Percentiles rank a stretch among this genome's conserved stretches.
Evolutionary conservation across 2,113 vertebrate species (phyloP).

Genomic region (Tretioscincus oriximinensis): DNA sequence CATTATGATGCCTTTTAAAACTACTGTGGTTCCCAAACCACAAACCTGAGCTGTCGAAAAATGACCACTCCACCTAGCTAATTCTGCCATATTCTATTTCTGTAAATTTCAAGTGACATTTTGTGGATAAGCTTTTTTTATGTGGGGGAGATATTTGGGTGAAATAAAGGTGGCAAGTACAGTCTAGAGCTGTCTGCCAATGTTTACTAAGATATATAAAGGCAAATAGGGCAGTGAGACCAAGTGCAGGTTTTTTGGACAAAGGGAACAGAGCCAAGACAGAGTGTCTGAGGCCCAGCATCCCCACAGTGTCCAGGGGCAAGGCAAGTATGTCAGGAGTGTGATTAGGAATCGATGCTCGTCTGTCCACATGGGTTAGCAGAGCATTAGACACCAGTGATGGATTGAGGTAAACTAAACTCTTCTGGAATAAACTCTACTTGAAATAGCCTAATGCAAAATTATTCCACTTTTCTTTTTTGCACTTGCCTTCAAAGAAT

Average conservation of each 20-base stretch:
- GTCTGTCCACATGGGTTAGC: no score
- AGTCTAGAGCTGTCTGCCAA: slow-evolving; percentile 6
- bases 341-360: no score
- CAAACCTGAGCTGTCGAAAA: slow-evolving; percentile 34
- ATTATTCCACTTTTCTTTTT: no score
- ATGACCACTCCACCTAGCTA: neutral
- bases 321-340: no score
- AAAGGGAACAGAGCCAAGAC: neutral
- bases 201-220: slow-evolving; percentile 35
- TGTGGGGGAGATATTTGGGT: neutral
- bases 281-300: neutral
- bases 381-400: no score
- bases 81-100: slow-evolving; percentile 36
- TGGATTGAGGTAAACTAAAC: no score
- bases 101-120: slow-evolving; percentile 52
- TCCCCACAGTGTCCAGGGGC: no score
- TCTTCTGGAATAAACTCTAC: no score
- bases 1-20: slow-evolving; percentile 57
- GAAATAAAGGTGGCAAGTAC: slow-evolving; percentile 45
- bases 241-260: neutral
- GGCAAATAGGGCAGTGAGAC: neutral
- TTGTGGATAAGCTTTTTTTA: slow-evolving; percentile 33
- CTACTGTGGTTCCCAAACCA: slow-evolving; percentile 49
- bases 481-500: no score
- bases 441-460: no score